Evolutionary conservation across 2,797 vertebrate genomes (phyloP).

Genomic region (Poliocrania exsul): DNA sequence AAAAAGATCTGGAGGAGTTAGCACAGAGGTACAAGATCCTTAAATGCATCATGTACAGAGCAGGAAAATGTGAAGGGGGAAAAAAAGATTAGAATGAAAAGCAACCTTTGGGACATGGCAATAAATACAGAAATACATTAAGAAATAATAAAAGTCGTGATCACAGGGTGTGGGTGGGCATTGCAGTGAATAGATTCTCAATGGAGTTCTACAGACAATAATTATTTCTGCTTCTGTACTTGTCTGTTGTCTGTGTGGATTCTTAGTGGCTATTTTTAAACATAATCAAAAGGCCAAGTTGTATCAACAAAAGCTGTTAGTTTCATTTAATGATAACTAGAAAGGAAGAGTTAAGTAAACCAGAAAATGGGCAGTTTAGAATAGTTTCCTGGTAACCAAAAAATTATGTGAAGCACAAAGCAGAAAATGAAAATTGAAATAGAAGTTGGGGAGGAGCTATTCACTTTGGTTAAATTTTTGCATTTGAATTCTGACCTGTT

Average conservation of each 20-base stretch:
- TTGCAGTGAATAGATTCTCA: neutral
- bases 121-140: neutral
- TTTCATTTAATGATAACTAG: slow-evolving; percentile 4
- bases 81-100: neutral
- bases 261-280: neutral
- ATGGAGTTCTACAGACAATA: neutral
- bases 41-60: neutral
- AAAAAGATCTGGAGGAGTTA: neutral
- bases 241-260: neutral
- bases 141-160: neutral
- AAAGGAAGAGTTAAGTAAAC: slow-evolving; percentile 35
- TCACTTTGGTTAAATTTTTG: slow-evolving; percentile 68
- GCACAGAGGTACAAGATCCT: neutral
- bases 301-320: neutral
- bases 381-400: slow-evolving; percentile 35
- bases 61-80: neutral
- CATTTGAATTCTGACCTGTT: slow-evolving; percentile 74
- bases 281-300: neutral
- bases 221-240: neutral
- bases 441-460: slow-evolving; percentile 27
- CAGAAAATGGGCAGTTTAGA: slow-evolving; percentile 42
- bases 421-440: slow-evolving; percentile 55
- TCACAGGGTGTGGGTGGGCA: neutral
- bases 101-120: neutral
- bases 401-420: neutral